Evolutionary conservation across 2,888 invertebrate genomes (phyloP), one percentile per base, ranked within the genome.

Genomic region (Hanleya hanleyi): DNA sequence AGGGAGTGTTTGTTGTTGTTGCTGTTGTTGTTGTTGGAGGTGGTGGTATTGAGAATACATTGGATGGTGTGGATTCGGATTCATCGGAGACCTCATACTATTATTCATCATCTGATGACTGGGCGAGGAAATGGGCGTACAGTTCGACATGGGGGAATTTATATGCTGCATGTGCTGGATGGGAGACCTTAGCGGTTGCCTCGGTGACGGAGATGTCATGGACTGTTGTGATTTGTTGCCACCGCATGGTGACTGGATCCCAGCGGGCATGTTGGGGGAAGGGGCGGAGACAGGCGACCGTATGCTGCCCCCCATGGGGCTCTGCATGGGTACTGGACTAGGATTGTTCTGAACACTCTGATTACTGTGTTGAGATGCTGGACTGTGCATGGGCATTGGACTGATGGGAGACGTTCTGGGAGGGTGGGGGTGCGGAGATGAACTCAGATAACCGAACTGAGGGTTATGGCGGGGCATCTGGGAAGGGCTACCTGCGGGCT

Each of bases 321-420:
- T 87, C 36, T 84, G 83, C 68, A 86, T 72, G 7, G 88, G 87
- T 49, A 83, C 82, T 32, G 88, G 87, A 75, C 87, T 88, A 32
- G 83, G 79, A 69, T 81, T 82, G 18, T 85, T 82, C 7, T 85
- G 82, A 68, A 86, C 67, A 76, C 83, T 85, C 26, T 84, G 86
- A 51, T 81, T 81, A 77, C 85, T 86, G 41, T 86, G 87, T 37
- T 84, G 84, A 38, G 87, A 86, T 18, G 83, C 83, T 33, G 88
- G 86, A 76, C 87, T 87, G 35, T 75, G 74, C 64, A 83, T 74
- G 51, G 72, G 71, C 68, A 80, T 76, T 4, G 86, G 86, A 74
- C 87, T 86, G n/a, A 84, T 81, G 5, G 87, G 86, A 3, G 87
- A 86, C 41, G 83, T 79, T 50, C 84, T 69, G 57, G 35, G 68